Percentiles rank a stretch among this genome's conserved stretches.
phyloP scores from a whole-genome alignment of 2,113 vertebrate genomes.

The Heptranchias perlo region DNA sequence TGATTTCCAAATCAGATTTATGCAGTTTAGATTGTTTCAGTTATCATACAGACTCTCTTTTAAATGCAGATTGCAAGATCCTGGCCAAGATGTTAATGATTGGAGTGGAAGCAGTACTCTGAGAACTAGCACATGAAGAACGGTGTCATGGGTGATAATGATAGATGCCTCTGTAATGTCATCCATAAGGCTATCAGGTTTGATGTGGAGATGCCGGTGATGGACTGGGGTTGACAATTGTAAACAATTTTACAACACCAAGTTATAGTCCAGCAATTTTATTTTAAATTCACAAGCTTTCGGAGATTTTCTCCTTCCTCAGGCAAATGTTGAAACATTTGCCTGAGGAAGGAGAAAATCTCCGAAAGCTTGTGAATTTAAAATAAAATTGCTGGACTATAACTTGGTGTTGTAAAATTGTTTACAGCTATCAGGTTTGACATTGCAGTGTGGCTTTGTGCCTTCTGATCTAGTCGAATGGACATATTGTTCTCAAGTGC shows the following conservation, averaged over 20 bases:
- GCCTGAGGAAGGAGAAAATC: no score
- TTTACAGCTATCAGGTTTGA: not conserved
- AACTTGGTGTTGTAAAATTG: no score
- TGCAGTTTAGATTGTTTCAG: not conserved
- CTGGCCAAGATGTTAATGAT: not conserved
- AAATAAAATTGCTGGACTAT: no score
- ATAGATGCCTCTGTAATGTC: not conserved
- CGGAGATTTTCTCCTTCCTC: no score
- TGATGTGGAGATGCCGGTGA: no score
- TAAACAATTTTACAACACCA: no score
- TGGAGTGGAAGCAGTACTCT: not conserved
- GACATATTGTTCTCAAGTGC: not conserved
- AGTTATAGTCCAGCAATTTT: no score
- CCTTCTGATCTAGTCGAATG: not conserved
- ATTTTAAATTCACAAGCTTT: no score
- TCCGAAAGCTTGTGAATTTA: no score
- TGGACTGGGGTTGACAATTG: no score
- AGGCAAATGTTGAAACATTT: no score
- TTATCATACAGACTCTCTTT: not conserved
- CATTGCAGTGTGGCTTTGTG: not conserved
- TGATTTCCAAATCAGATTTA: not conserved
- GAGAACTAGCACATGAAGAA: not conserved
- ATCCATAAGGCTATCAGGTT: not conserved
- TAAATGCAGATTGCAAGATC: not conserved
- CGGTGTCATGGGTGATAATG: not conserved